Evolutionary conservation across 2,113 vertebrate genomes (phyloP).

Genomic region (Anarrhichthys ocellatus): DNA sequence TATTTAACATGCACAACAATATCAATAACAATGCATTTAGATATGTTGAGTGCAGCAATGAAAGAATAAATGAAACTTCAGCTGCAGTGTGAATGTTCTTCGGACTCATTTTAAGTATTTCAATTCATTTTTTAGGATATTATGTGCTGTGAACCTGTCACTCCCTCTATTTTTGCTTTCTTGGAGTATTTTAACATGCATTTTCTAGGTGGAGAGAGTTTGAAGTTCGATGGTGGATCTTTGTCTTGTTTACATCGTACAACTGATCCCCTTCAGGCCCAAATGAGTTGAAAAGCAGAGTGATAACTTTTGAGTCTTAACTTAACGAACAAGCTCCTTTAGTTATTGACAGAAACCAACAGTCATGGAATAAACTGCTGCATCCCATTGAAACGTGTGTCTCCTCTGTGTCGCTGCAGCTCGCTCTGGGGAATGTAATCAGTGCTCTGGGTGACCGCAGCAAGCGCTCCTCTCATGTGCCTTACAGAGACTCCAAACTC

Average conservation of each 20-base stretch:
- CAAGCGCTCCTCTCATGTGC: slow-evolving; percentile 94
- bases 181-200: neutral
- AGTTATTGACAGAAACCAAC: neutral
- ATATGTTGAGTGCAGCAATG: neutral
- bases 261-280: neutral
- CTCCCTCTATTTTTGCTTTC: neutral
- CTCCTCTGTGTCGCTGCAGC: slow-evolving; percentile 72
- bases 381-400: neutral
- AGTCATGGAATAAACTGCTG: neutral
- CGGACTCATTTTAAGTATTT: neutral
- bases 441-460: slow-evolving; percentile 95
- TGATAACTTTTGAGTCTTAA: neutral
- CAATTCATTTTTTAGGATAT: neutral
- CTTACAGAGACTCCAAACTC: slow-evolving; percentile 97
- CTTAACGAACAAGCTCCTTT: neutral
- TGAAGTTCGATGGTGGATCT: too few relatives aligned
- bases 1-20: neutral
- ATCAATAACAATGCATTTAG: neutral
- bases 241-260: neutral
- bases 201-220: neutral
- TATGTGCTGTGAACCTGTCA: neutral
- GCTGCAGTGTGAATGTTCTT: neutral
- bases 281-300: neutral
- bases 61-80: too few relatives aligned
- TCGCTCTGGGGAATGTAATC: slow-evolving; percentile 98